Evolutionary conservation across 2,797 vertebrate genomes (phyloP).

Genomic region (Coregonus sp.): DNA sequence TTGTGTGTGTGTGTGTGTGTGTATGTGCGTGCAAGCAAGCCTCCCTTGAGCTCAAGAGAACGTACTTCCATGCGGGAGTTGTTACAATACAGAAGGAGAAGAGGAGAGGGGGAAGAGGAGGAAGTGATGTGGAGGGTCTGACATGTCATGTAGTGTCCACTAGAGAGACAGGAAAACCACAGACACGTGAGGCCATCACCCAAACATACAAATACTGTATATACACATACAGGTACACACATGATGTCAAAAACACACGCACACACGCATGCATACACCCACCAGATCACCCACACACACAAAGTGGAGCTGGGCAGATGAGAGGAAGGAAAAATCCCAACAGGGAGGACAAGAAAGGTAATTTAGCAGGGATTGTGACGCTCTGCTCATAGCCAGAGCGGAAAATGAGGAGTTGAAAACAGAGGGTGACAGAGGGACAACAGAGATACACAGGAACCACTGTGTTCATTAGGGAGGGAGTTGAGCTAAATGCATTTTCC

Average conservation of each 20-base stretch:
- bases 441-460: slow-evolving; percentile 28
- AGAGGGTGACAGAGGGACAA: slow-evolving; percentile 9
- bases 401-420: slow-evolving; percentile 19
- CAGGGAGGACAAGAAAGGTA: slow-evolving; percentile 19
- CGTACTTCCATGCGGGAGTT: slow-evolving; percentile 5
- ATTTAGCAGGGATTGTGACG: slow-evolving; percentile 17
- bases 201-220: not conserved
- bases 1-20: not conserved
- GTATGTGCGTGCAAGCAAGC: not conserved
- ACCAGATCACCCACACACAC: not conserved
- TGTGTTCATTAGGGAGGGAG: slow-evolving; percentile 27
- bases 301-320: not conserved
- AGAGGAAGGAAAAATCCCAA: slow-evolving; percentile 20
- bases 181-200: slow-evolving; percentile 17
- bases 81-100: slow-evolving; percentile 5
- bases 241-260: not conserved
- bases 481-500: slow-evolving; percentile 36
- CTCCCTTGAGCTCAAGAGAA: not conserved
- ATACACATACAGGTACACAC: not conserved
- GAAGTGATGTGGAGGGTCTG: slow-evolving; percentile 18
- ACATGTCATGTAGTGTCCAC: slow-evolving; percentile 25
- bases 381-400: slow-evolving; percentile 32
- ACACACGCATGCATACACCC: too few species aligned
- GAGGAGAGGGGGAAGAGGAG: too few species aligned
- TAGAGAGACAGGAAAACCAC: slow-evolving; percentile 17